A percentile compares a stretch with the other conserved stretches of the same genome.
phyloP scores from a whole-genome alignment of 2,888 invertebrate genomes.

The Galerucella pusilla region DNA sequence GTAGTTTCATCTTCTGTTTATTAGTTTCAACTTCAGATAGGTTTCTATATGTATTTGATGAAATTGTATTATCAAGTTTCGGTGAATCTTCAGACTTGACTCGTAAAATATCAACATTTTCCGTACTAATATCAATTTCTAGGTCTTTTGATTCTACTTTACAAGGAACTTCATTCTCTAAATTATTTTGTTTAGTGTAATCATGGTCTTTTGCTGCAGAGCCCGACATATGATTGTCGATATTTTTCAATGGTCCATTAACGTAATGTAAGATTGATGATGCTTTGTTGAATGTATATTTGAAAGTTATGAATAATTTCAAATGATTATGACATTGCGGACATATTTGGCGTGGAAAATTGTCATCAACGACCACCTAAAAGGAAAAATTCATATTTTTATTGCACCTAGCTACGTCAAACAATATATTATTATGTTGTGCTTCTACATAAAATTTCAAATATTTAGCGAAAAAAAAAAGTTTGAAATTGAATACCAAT shows the following conservation, averaged over 20 bases:
- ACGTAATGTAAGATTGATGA: constrained; percentile 7
- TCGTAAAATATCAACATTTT: background rate
- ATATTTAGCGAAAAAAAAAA: too few relatives aligned
- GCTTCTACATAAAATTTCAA: background rate
- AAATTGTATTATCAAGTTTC: background rate
- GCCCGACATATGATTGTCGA: background rate
- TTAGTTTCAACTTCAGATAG: background rate
- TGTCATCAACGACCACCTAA: constrained; percentile 12
- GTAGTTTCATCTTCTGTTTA: constrained; percentile 1
- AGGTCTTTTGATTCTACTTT: background rate
- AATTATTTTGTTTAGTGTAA: background rate
- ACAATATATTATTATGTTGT: background rate
- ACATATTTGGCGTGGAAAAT: constrained; percentile 20
- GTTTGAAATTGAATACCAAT: too few relatives aligned
- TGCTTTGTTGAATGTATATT: constrained; percentile 10
- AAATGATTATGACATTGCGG: constrained; percentile 12
- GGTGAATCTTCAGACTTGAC: background rate
- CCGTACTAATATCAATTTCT: background rate
- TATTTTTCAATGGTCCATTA: background rate
- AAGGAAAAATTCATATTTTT: constrained; percentile 14
- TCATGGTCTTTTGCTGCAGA: background rate
- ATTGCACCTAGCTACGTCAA: background rate
- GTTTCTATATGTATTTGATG: background rate
- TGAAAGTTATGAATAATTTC: constrained; percentile 6
- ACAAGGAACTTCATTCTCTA: background rate